These are phyloP conservation scores for Passer domesticus DNA, from an alignment of 2,113 vertebrate species.

Conservation along the genomic window DNA sequence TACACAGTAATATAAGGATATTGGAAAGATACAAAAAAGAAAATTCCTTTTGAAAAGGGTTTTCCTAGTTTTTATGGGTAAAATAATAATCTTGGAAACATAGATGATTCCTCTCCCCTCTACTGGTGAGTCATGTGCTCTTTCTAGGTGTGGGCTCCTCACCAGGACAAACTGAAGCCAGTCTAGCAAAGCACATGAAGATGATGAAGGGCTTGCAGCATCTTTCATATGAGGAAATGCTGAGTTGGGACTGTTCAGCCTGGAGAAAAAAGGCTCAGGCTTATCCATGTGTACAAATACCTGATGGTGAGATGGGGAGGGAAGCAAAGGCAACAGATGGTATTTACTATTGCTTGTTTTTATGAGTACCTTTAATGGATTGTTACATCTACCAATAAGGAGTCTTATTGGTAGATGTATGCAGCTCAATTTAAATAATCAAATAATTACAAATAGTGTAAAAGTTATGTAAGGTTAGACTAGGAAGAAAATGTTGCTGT, in stretches of 20 bases:
- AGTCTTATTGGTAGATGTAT: background rate
- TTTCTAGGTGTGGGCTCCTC: background rate
- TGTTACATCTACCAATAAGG: background rate
- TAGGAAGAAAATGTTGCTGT: background rate
- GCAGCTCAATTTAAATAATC: background rate
- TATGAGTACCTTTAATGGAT: background rate
- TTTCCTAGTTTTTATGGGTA: background rate
- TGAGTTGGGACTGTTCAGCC: background rate
- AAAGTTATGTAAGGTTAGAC: background rate
- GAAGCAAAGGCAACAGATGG: background rate
- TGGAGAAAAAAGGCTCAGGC: background rate
- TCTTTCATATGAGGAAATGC: background rate
- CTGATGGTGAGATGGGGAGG: accelerated
- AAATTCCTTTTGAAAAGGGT: background rate
- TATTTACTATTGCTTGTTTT: background rate
- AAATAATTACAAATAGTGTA: background rate
- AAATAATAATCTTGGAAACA: background rate
- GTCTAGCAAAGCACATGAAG: background rate
- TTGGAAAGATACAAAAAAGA: background rate
- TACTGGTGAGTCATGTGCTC: background rate
- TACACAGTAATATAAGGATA: background rate
- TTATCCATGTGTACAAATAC: background rate
- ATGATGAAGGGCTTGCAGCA: background rate
- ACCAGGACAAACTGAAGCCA: background rate
- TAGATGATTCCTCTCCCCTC: background rate